phyloP scores from a whole-genome alignment of 2,797 vertebrate species.

The Tamandua tetradactyla region DNA sequence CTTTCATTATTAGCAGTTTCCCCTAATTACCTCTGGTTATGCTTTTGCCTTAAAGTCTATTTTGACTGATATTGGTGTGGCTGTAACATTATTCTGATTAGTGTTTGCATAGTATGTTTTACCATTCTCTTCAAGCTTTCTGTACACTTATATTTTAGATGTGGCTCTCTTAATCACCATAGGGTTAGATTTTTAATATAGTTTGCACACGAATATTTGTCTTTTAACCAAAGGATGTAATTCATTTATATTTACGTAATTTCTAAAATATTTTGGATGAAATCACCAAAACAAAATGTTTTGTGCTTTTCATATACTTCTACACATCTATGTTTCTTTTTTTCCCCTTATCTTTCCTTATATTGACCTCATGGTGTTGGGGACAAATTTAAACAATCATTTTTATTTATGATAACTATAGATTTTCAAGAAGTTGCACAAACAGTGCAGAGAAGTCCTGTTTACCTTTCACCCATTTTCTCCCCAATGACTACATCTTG shows the following conservation, averaged over 20 bases:
- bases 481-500: no score
- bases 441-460: no score
- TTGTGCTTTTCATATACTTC: background rate
- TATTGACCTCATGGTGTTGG: background rate
- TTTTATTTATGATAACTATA: background rate
- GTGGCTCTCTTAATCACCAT: background rate
- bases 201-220: background rate
- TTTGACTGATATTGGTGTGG: background rate
- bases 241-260: background rate
- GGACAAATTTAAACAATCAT: background rate
- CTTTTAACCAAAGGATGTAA: background rate
- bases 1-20: background rate
- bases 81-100: background rate
- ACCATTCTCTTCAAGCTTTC: background rate
- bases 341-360: background rate
- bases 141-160: background rate
- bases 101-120: background rate
- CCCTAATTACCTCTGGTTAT: no score
- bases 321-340: no score
- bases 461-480: no score
- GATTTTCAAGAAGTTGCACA: no score
- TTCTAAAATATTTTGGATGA: background rate
- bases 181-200: background rate
- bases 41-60: background rate
- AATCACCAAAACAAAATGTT: background rate